Evolutionary conservation across 2,797 vertebrate genomes (phyloP), one percentile per base, ranked within the genome.

Genomic region (Ambastaia sidthimunki): DNA sequence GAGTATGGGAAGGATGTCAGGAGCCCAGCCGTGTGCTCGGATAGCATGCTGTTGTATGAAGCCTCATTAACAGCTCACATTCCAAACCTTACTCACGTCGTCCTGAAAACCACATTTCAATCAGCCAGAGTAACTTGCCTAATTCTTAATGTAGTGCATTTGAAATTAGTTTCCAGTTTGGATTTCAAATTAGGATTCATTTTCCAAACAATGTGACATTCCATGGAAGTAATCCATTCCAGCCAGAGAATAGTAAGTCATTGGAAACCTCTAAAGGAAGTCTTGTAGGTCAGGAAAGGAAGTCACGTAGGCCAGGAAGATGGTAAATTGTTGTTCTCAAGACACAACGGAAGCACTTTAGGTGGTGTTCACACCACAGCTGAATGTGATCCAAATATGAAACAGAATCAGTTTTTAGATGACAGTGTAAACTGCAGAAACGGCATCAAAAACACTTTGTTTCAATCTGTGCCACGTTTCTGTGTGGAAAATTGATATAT

Each of bases 31-130:
- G 52, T 80, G 47, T 72, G 67, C 48, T 79, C 47, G 21, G 54
- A 76, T 68, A 78, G 77, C 80, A 19, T 83, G 76, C 70, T 28
- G 81, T 54, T 63, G 78, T 68, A 59, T 52, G 52, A 79, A 66
- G 82, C 70, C 71, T 84, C 66, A 74, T 84, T 70, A 71, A 78
- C 44, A 37, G 25, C 44, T 70, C 25, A 25, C 67, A 52, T 78
- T 78, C 67, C 50, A 11, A 19, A 57, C 62, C 13, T 48, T 31
- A 71, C 57, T 70, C 67, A 50, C 23, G 55, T 78, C 25, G 2
- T 60, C 60, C 48, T 18, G 16, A 78, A 60, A 60, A 12, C 4
- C 66, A 48, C 37, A 70, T 77, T 69, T 60, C 68, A 50, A 68
- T 60, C 48, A 67, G 34, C 6, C n/a, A 37, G 47, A 65, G 7